These are phyloP conservation scores for Rhadinocentrus ornatus DNA, from an alignment of 2,797 vertebrate genomes.

Conservation along the genomic window DNA sequence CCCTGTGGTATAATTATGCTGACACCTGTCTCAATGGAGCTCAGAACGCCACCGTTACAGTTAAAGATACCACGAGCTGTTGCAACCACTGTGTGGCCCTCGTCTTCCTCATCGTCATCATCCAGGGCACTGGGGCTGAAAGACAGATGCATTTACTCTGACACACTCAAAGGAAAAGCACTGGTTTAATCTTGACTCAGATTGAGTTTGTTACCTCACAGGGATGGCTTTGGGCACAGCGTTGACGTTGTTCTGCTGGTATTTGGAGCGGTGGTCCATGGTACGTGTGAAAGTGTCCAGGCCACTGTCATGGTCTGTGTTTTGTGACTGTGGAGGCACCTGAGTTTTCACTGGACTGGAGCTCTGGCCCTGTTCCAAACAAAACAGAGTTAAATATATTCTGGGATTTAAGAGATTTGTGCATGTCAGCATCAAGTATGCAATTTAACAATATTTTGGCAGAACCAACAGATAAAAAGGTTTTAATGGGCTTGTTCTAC, in stretches of 20 bases:
- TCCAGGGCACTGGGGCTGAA: conserved; percentile 93
- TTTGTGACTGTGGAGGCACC: conserved; percentile 82
- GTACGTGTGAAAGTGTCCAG: conserved; percentile 92
- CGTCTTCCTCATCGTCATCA: conserved; percentile 96
- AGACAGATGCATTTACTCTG: conserved; percentile 72
- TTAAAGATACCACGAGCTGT: conserved; percentile 97
- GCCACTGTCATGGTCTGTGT: conserved; percentile 88
- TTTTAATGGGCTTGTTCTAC: not conserved
- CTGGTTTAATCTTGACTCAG: not conserved
- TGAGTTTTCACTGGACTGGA: conserved; percentile 86
- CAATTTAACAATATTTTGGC: not conserved
- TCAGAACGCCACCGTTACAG: conserved; percentile 95
- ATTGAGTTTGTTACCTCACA: conserved; percentile 85
- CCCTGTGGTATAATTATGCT: conserved; percentile 99
- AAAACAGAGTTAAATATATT: not conserved
- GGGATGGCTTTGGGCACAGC: conserved; percentile 95
- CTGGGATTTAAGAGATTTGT: not conserved
- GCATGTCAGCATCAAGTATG: not conserved
- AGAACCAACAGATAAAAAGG: not conserved
- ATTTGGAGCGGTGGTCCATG: conserved; percentile 89
- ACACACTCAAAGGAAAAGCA: conserved; percentile 19
- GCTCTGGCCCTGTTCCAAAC: conserved; percentile 68
- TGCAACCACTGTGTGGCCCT: conserved; percentile 98
- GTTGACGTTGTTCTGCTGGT: conserved; percentile 92
- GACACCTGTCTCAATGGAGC: conserved; percentile 98